Percentiles rank a stretch among this genome's conserved stretches.
These are phyloP conservation scores for Spondyliosoma cantharus DNA, from an alignment of 2,797 vertebrate genomes.

Conservation along the genomic window DNA sequence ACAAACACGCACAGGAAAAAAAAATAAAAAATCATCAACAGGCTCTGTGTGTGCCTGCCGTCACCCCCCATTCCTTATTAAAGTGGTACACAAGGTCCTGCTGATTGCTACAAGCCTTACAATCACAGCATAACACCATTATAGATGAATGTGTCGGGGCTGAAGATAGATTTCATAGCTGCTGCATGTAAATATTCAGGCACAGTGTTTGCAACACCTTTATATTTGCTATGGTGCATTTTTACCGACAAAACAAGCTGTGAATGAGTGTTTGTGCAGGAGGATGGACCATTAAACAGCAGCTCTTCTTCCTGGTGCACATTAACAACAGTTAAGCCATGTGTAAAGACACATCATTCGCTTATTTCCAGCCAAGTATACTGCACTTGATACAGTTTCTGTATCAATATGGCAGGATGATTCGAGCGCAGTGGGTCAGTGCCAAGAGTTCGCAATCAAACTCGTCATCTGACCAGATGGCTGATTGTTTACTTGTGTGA, in stretches of 20 bases:
- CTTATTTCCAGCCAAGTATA: slow-evolving; percentile 24
- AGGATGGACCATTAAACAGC: slow-evolving; percentile 15
- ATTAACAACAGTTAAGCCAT: slow-evolving; percentile 5
- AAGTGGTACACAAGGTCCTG: slow-evolving; percentile 70
- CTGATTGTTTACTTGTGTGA: slow-evolving; percentile 79
- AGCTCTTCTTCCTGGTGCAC: slow-evolving; percentile 19
- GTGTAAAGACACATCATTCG: slow-evolving; percentile 6
- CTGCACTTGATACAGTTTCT: slow-evolving; percentile 7
- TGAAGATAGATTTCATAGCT: slow-evolving; percentile 56
- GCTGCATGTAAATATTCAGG: slow-evolving; percentile 72
- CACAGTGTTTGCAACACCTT: slow-evolving; percentile 64
- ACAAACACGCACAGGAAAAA: slow-evolving; percentile 59
- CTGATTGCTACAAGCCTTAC: slow-evolving; percentile 74
- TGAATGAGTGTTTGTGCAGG: slow-evolving; percentile 24
- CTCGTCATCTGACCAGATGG: slow-evolving; percentile 77
- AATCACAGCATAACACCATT: slow-evolving; percentile 69
- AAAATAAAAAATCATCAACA: slow-evolving; percentile 65
- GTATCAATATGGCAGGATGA: slow-evolving; percentile 10
- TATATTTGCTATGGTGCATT: slow-evolving; percentile 59
- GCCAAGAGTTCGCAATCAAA: slow-evolving; percentile 72
- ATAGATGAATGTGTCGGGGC: slow-evolving; percentile 65
- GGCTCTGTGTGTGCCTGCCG: slow-evolving; percentile 58
- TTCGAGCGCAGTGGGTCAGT: slow-evolving; percentile 44
- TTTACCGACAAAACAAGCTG: slow-evolving; percentile 51
- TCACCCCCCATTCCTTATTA: slow-evolving; percentile 64